Base-by-base conservation (phyloP, 2,888 invertebrate species). In the Tenthredo distinguenda region DNA sequence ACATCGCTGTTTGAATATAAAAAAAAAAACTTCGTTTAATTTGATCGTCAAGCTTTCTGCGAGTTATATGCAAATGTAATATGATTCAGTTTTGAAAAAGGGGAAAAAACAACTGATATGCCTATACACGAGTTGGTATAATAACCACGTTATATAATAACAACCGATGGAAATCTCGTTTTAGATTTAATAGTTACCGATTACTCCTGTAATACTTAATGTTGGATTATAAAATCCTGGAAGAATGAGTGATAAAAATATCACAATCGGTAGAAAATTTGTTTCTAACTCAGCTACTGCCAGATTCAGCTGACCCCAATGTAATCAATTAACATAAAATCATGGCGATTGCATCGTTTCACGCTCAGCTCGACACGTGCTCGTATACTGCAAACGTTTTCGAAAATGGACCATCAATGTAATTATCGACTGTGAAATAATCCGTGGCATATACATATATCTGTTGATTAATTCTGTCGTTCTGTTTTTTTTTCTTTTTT, bases 91-190 rank as follows among this genome's bases (percentile, higher is more conserved):
- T 31, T 26, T 34, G 31, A 34, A 15, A 71, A 26, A 15, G 12
- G 18, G 3, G 34, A 65, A 34, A 18, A 68, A 5, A 68, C 15
- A 68, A 68, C 15, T 31, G 34, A 68, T 21, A 68, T 21, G 10
- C 34, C 12, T 68, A 18, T 26, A 71, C 12, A 71, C 40, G 6
- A 26, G n/a, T 71, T 37, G 31, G 15, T 37, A 71, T n/a, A 37
- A 71, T 34, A 40, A 71, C 40, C 37, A 71, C 9, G 15, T 37
- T 71, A 71, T 71, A 34, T 71, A 37, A 71, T 34, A 71, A 71
- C n/a, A 71, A 26, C 21, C 5, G 2, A 55, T 12, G 62, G 26
- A 21, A 62, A 12, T 26, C 12, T 26, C 26, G 10, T 62, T 12
- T 0, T 10, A 26, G 18, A 62, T 62, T 62, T 9, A 62, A 62